These are phyloP conservation scores for Gerris buenoi DNA, from an alignment of 1,140 invertebrate species.

Conservation along the genomic window DNA sequence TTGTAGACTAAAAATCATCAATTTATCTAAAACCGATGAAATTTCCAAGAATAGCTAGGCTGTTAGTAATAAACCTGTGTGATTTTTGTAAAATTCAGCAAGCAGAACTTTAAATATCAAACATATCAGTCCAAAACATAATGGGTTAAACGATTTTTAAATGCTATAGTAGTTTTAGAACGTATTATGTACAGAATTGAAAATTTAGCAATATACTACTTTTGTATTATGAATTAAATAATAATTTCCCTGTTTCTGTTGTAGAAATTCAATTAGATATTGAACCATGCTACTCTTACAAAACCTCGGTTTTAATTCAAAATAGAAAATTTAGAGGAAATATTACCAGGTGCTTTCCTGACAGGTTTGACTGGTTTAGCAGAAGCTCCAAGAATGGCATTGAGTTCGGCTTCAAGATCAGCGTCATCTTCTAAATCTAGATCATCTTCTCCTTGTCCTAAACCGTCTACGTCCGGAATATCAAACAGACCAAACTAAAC, in stretches of 20 bases:
- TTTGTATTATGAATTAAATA: conserved; percentile 16
- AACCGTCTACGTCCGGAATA: conserved; percentile 46
- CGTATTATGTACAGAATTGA: background rate
- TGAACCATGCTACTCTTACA: background rate
- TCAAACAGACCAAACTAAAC: conserved; percentile 60
- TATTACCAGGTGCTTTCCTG: conserved; percentile 24
- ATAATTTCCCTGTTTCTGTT: conserved; percentile 10
- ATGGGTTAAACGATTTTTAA: too few relatives aligned
- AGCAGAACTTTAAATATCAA: too few relatives aligned
- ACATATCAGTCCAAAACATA: too few relatives aligned
- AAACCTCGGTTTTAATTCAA: background rate
- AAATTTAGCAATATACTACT: conserved; percentile 11
- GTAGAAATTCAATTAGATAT: background rate
- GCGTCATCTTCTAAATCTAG: conserved; percentile 45
- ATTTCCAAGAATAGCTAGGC: too few relatives aligned
- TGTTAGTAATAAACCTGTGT: too few relatives aligned
- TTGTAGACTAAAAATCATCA: too few relatives aligned
- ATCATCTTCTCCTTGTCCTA: conserved; percentile 34
- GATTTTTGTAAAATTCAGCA: too few relatives aligned
- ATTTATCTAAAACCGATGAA: too few relatives aligned
- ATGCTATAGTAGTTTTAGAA: conserved; percentile 2
- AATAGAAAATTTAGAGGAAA: conserved; percentile 9
- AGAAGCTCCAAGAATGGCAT: conserved; percentile 43
- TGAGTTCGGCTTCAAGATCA: conserved; percentile 72
- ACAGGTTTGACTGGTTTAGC: conserved; percentile 13